Evolutionary conservation across 2,888 invertebrate genomes (phyloP), one percentile per base, ranked within the genome.

Genomic region (Apamea crenata): DNA sequence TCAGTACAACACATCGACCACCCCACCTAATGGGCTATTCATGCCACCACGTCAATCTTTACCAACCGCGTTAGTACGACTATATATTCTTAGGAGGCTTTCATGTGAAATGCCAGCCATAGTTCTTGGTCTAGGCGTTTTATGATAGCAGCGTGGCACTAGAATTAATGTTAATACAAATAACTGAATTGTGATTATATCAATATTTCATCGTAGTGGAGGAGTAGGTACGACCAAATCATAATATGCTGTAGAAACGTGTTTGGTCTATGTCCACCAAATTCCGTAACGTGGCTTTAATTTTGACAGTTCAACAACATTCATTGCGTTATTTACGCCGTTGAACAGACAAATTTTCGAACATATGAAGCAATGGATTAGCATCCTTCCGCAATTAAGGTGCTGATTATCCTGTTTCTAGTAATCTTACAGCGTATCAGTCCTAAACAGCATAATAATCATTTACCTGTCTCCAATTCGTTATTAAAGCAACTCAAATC

Each of bases 21-120:
- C 29, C 70, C 67, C 25, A 75, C 29, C 32, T 82, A 82, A 79
- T 74, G 74, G 86, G 40, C 40, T 71, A 79, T 79, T 86, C 77
- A 81, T 73, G 47, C 72, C 74, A 63, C 32, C 77, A 44, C 88
- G 53, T 65, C 56, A 71, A 81, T 71, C 73, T 69, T 77, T 75
- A 63, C 66, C 40, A 76, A 71, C 56, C 63, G 21, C 63, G 21
- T 14, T 32, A 63, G 21, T 68, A 40, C 63, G 53, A 71, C 32
- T 66, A 47, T 67, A 68, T 65, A 83, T 84, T 77, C 74, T 72
- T 74, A 66, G n/a, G 21, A 72, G 65, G 74, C 47, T 71, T 76
- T 72, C 32, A 70, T 80, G 80, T 71, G 68, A 75, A 75, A 86
- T 84, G 21, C 65, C 56, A 68, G 21, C 18, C 82, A 70, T 72